These are phyloP conservation scores for Chloroceryle amazona DNA, from an alignment of 2,797 vertebrate species.

Conservation along the genomic window DNA sequence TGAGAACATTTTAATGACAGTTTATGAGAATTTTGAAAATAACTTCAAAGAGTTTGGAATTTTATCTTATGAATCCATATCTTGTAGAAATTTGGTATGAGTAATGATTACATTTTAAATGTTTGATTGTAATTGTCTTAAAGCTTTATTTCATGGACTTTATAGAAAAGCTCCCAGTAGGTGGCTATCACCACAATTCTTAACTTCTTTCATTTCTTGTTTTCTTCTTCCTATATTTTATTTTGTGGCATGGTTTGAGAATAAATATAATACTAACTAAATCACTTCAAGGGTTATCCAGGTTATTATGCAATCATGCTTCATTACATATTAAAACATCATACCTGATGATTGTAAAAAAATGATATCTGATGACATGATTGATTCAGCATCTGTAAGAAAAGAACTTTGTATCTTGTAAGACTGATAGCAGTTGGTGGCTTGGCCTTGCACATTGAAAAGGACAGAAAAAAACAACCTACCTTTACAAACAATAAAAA, in stretches of 20 bases:
- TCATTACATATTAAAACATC: background rate
- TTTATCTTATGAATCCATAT: background rate
- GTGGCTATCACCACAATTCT: background rate
- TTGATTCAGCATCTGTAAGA: background rate
- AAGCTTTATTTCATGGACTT: background rate
- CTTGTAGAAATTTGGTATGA: background rate
- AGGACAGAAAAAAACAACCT: background rate
- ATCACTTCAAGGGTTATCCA: background rate
- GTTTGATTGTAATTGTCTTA: background rate
- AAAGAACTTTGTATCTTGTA: background rate
- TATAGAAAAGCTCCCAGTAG: background rate
- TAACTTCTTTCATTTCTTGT: background rate
- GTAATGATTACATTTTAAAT: background rate
- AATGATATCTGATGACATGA: rapidly evolving
- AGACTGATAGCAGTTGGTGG: background rate
- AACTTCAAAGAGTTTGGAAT: background rate
- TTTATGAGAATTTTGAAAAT: background rate
- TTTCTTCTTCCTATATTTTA: background rate
- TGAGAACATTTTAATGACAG: background rate
- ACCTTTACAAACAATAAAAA: background rate
- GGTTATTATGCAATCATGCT: background rate
- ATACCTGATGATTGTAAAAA: background rate
- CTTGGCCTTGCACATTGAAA: background rate
- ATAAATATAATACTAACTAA: background rate
- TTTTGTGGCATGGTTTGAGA: background rate